Evolutionary conservation across 2,797 vertebrate species (phyloP).

Genomic region (Cryptoprocta ferox): DNA sequence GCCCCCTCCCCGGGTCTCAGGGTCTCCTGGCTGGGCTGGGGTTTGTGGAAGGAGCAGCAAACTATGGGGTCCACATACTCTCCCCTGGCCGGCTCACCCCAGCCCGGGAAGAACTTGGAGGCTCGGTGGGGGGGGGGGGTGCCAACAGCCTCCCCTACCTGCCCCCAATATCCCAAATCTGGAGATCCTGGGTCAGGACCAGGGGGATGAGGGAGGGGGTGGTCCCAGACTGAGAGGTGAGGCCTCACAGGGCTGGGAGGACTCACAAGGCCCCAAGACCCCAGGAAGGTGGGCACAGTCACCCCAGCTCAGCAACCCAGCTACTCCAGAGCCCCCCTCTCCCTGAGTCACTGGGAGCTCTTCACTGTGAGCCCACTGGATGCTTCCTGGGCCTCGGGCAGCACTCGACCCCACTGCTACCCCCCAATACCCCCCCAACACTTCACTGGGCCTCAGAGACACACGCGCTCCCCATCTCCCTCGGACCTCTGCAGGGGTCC

Average conservation of each 20-base stretch:
- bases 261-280: not conserved
- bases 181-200: not conserved
- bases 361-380: not conserved
- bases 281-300: not conserved
- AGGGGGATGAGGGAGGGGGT: accelerated
- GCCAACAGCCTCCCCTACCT: not conserved
- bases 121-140: not conserved
- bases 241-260: not conserved
- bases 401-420: not conserved
- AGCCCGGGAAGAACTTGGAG: not conserved
- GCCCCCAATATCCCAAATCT: not conserved
- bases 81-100: not conserved
- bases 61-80: not conserved
- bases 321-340: not conserved
- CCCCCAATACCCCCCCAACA: not conserved
- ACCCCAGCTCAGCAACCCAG: not conserved
- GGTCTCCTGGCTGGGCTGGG: not conserved
- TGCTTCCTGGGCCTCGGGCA: not conserved
- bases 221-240: not conserved
- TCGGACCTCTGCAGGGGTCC: not conserved
- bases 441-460: not conserved
- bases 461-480: not conserved
- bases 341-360: not conserved
- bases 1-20: not conserved
- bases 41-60: not conserved